Evolutionary conservation across 2,888 invertebrate species (phyloP).

Genomic region (Cetonia aurata): DNA sequence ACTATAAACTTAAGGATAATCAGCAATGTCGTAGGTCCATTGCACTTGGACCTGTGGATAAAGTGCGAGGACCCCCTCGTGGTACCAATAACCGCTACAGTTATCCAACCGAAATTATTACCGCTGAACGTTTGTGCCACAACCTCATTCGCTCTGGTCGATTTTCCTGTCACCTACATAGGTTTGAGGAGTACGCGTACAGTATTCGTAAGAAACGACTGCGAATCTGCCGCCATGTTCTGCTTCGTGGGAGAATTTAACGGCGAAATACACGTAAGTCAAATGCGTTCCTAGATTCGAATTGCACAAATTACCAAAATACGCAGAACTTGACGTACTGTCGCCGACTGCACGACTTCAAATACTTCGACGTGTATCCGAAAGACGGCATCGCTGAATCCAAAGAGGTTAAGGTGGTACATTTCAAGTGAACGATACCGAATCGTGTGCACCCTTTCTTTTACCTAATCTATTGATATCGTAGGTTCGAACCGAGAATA

Average conservation of each 20-base stretch:
- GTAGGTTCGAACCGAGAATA: conserved; percentile 54
- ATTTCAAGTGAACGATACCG: conserved; percentile 44
- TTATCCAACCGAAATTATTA: conserved; percentile 62
- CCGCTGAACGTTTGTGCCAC: conserved; percentile 62
- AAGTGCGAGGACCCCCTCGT: conserved; percentile 60
- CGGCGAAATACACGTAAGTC: conserved; percentile 59
- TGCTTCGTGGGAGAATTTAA: conserved; percentile 62
- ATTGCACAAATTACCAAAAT: neutral
- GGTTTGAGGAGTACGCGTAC: conserved; percentile 61
- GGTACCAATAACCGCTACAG: conserved; percentile 57
- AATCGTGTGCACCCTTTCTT: neutral
- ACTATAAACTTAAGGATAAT: conserved; percentile 62
- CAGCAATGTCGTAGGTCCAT: conserved; percentile 61
- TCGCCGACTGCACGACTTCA: neutral
- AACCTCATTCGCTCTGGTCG: conserved; percentile 63
- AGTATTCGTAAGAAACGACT: conserved; percentile 65
- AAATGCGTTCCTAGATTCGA: neutral
- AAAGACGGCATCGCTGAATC: conserved; percentile 42
- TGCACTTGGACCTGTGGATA: conserved; percentile 66
- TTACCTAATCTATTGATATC: neutral
- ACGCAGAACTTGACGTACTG: conserved; percentile 15
- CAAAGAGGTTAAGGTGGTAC: conserved; percentile 44
- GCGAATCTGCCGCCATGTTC: conserved; percentile 63
- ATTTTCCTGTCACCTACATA: conserved; percentile 64
- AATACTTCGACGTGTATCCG: conserved; percentile 42